Evolutionary conservation across 2,113 vertebrate species (phyloP).

Genomic region (Octodon degus): DNA sequence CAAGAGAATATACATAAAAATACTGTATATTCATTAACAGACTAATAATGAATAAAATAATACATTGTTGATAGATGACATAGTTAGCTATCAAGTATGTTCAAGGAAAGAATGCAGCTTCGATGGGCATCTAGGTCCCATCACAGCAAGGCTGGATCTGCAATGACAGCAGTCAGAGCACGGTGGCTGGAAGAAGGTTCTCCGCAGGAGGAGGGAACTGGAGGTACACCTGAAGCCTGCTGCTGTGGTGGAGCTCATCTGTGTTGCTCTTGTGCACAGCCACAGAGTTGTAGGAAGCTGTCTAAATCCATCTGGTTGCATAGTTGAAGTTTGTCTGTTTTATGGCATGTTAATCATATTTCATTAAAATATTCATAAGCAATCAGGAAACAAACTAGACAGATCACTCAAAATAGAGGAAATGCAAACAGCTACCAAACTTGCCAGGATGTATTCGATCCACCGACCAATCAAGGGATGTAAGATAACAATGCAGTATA

Average conservation of each 20-base stretch:
- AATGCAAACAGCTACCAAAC: not conserved
- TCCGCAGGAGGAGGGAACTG: rapidly evolving
- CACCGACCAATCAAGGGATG: not conserved
- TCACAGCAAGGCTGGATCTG: not conserved
- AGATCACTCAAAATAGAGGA: not conserved
- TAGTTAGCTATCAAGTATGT: not conserved
- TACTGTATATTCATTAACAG: not conserved
- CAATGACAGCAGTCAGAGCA: not conserved
- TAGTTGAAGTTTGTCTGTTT: not conserved
- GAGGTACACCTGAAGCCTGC: not conserved
- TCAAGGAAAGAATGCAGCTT: not conserved
- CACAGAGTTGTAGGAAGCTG: not conserved
- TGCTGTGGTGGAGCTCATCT: not conserved
- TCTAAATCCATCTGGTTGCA: not conserved
- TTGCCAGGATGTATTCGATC: not conserved
- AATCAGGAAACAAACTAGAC: not conserved
- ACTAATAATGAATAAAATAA: not conserved
- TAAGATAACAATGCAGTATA: not conserved
- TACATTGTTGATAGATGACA: not conserved
- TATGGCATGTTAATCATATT: not conserved
- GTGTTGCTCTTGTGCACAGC: not conserved
- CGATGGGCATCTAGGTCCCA: not conserved
- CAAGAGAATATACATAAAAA: not conserved
- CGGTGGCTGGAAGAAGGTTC: not conserved
- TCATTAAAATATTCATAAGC: not conserved